A percentile compares a stretch with the other conserved stretches of the same genome.
Evolutionary conservation across 2,113 vertebrate genomes (phyloP).

Genomic region (Collichthys lucidus): DNA sequence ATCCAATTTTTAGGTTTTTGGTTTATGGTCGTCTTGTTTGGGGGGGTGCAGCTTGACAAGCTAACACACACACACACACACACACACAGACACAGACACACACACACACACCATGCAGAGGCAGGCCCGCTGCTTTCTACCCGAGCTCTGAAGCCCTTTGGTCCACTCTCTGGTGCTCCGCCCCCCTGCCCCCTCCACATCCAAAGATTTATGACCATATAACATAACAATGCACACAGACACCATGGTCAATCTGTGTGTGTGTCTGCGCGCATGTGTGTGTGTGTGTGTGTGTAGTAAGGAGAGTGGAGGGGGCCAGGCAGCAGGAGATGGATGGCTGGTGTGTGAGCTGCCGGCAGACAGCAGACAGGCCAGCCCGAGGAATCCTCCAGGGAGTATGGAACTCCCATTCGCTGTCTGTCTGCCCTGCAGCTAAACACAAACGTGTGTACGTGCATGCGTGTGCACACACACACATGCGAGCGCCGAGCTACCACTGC

Average conservation of each 20-base stretch:
- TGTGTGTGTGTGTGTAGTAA: conserved; percentile 17
- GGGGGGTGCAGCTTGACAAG: not conserved
- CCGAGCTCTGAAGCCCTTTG: conserved; percentile 56
- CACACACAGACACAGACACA: not conserved
- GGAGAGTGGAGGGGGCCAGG: conserved; percentile 67
- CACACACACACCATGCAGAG: conserved; percentile 24
- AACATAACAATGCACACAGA: conserved; percentile 83
- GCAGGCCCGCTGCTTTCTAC: conserved; percentile 37
- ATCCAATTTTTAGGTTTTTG: conserved; percentile 6
- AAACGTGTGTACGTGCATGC: conserved; percentile 61
- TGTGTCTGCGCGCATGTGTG: conserved; percentile 39
- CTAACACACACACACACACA: not conserved
- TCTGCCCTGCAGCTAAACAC: conserved; percentile 82
- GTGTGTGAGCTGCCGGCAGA: conserved; percentile 84
- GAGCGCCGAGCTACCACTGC: conserved; percentile 71
- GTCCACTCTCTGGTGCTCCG: conserved; percentile 61
- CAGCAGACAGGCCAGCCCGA: conserved; percentile 82
- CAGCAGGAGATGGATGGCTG: conserved; percentile 83
- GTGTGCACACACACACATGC: conserved; percentile 17
- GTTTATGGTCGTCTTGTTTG: not conserved
- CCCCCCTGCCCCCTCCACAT: conserved; percentile 65
- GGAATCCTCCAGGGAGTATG: conserved; percentile 84
- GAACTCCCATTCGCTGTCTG: conserved; percentile 86
- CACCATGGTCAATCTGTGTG: conserved; percentile 70
- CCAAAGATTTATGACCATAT: conserved; percentile 83